Conservation (phyloP, 2,797 vertebrate genomes). For the Scolopax rusticola region DNA sequence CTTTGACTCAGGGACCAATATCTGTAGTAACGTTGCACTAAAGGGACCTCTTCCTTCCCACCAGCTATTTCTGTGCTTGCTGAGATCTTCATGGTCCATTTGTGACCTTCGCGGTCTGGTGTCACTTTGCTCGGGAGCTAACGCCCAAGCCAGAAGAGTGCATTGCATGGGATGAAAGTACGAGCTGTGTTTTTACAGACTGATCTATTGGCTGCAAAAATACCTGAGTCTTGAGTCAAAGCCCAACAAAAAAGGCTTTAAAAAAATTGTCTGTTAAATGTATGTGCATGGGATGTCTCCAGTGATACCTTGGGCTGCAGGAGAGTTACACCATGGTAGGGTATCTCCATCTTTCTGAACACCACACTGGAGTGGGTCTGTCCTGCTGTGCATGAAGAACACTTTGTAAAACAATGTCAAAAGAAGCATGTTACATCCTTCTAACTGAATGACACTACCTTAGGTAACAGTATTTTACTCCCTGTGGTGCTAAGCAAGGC, state of each 20-base stretch:
- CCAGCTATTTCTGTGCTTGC: neutral
- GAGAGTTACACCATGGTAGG: neutral
- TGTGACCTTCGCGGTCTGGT: neutral
- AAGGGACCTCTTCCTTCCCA: neutral
- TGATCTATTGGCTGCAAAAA: neutral
- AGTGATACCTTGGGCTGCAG: neutral
- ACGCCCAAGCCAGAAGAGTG: fast-evolving
- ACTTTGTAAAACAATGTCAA: neutral
- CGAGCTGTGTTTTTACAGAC: neutral
- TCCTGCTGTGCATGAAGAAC: neutral
- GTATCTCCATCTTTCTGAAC: neutral
- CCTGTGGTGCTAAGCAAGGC: conserved; percentile 54
- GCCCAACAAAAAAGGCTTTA: neutral
- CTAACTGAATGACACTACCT: conserved; percentile 30
- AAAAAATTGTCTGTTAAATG: neutral
- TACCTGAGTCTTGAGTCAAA: neutral
- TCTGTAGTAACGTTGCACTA: neutral
- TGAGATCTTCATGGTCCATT: neutral
- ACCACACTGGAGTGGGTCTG: neutral
- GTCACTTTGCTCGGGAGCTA: neutral
- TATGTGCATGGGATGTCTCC: neutral
- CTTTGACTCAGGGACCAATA: neutral
- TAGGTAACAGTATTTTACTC: conserved; percentile 46
- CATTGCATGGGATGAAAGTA: neutral
- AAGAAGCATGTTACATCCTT: neutral